phyloP scores from a whole-genome alignment of 2,113 vertebrate species.

The Todiramphus saurophagus region DNA sequence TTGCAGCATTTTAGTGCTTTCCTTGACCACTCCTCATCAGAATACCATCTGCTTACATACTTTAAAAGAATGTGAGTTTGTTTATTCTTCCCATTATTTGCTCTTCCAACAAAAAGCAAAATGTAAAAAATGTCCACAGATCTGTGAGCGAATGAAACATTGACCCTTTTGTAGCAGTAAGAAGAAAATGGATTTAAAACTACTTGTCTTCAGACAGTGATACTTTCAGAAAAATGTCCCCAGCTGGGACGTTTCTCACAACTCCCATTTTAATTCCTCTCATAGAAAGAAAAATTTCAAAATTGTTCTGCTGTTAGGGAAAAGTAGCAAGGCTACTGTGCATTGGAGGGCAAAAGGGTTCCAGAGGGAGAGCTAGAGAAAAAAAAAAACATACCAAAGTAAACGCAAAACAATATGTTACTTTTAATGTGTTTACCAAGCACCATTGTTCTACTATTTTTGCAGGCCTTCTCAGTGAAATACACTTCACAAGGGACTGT shows the following conservation, averaged over 20 bases:
- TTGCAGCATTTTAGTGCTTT: background rate
- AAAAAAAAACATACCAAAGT: background rate
- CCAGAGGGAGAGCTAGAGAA: background rate
- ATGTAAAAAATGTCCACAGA: background rate
- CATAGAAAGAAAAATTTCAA: background rate
- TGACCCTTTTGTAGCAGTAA: background rate
- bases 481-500: background rate
- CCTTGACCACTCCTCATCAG: background rate
- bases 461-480: background rate
- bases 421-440: background rate
- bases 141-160: background rate
- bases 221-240: background rate
- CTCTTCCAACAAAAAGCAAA: background rate
- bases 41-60: background rate
- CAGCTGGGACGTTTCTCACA: background rate
- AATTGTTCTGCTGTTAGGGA: background rate
- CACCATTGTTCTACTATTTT: background rate
- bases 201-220: background rate
- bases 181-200: background rate
- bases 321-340: background rate
- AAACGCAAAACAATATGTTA: background rate
- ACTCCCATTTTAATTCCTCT: background rate
- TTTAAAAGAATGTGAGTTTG: background rate
- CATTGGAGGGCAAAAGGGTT: background rate
- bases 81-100: background rate